Evolutionary conservation across 2,113 vertebrate species (phyloP), one percentile per base, ranked within the genome.

Genomic region (Nycticebus coucang): DNA sequence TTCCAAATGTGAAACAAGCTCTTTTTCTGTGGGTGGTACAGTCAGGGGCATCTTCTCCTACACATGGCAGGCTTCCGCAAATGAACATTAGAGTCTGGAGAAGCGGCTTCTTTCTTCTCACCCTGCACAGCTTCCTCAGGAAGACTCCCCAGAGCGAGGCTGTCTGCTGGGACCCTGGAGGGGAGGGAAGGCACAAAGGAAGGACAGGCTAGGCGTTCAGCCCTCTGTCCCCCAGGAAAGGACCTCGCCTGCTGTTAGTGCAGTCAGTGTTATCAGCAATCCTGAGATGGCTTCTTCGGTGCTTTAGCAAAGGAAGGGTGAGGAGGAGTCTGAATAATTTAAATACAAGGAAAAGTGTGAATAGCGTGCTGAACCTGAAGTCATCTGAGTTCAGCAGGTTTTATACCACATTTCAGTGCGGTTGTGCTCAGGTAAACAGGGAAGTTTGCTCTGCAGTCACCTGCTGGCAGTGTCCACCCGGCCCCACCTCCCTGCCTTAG

Each of bases 331-430:
- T 24, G 37, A 79, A 74, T 12, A 57, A 37, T 37, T 74, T 64
- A 33, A 82, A 41, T 19, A 24, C 13, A 22, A 62, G 30, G 4
- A 7, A 24, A 57, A 8, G 24, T 21, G 4, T 62, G n/a, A 15
- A 22, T 21, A 21, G 35, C 17, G 26, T 21, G 7, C 35, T 41
- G 2, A 57, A 26, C 26, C 22, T 45, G 69, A 30, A 66, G n/a
- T 60, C 69, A 30, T 66, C 5, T 15, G 35, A 60, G 24, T 7
- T 66, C 50, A 10, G 0, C 9, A 15, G 24, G 53, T 33, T 78
- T 75, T 17, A 11, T 2, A 7, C 3, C 24, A 80, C 30, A 15
- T 4, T 59, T 15, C 21, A 17, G 0, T 9, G 1, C 2, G 24
- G n/a, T 14, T 60, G 22, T 37, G 15, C 60, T 66, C 15, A 68